phyloP scores from a whole-genome alignment of 2,113 vertebrate genomes.

The Phyllostomus hastatus region DNA sequence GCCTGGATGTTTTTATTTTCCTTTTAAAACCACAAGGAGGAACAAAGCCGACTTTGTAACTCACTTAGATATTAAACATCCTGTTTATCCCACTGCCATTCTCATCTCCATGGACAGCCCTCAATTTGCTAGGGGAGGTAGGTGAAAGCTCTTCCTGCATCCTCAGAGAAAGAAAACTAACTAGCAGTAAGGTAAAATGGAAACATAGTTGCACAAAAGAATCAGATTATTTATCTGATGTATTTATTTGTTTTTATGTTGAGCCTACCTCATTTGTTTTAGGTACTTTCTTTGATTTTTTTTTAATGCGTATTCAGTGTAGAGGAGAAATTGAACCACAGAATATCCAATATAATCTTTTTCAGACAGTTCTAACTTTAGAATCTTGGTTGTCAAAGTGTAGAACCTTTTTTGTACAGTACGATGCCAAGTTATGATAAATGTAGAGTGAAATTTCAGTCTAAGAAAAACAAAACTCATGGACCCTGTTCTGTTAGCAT shows the following conservation, averaged over 20 bases:
- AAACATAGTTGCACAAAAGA: not conserved
- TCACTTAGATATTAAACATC: conserved; percentile 59
- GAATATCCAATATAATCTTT: not conserved
- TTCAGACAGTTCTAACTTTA: conserved; percentile 32
- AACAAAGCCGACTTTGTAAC: conserved; percentile 43
- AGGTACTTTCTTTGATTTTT: not conserved
- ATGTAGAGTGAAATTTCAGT: not conserved
- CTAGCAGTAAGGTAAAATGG: not conserved
- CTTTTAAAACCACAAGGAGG: conserved; percentile 24
- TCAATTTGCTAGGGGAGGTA: not conserved
- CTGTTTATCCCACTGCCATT: not conserved
- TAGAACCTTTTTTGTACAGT: not conserved
- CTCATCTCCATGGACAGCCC: not conserved
- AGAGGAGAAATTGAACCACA: not conserved
- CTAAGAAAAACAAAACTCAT: not conserved
- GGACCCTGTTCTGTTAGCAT: not conserved
- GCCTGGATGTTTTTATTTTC: conserved; percentile 50
- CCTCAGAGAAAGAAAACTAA: not conserved
- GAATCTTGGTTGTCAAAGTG: not conserved
- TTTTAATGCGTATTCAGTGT: not conserved
- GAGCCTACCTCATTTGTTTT: not conserved
- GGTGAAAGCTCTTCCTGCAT: not conserved
- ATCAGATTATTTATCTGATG: not conserved
- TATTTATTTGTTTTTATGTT: conserved; percentile 13
- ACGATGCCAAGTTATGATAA: not conserved